Evolutionary conservation across 2,113 vertebrate species (phyloP).

Genomic region (Fregetta grallaria): DNA sequence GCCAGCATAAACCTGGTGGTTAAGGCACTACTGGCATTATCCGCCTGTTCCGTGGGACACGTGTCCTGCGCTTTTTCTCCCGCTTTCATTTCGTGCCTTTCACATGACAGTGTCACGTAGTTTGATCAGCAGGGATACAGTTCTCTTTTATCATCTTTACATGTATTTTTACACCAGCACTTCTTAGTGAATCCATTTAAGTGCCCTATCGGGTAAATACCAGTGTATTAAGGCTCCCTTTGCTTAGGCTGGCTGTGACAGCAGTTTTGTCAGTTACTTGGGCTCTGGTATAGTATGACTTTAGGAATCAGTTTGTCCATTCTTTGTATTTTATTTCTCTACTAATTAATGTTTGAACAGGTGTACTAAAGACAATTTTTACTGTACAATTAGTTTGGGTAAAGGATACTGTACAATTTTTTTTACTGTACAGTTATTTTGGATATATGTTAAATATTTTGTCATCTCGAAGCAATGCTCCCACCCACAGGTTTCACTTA

Average conservation of each 20-base stretch:
- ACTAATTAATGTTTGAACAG: neutral
- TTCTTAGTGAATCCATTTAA: neutral
- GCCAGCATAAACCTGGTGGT: neutral
- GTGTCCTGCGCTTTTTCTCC: neutral
- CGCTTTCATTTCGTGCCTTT: neutral
- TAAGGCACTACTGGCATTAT: neutral
- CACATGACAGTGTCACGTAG: neutral
- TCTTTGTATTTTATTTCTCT: neutral
- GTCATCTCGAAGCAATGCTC: neutral
- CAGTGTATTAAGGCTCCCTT: neutral
- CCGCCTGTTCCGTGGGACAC: neutral
- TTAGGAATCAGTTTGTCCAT: neutral
- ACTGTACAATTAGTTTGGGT: neutral
- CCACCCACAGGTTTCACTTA: neutral
- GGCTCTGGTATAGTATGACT: neutral
- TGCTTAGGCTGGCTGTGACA: neutral
- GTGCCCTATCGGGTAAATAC: neutral
- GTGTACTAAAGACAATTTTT: neutral
- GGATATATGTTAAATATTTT: neutral
- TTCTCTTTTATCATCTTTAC: neutral
- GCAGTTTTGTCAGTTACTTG: neutral
- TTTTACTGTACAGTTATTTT: neutral
- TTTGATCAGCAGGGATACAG: neutral
- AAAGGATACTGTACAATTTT: neutral
- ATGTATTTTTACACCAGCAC: neutral